Conservation (phyloP, 2,797 vertebrate genomes). For the Stomatorhinus walkeri region DNA sequence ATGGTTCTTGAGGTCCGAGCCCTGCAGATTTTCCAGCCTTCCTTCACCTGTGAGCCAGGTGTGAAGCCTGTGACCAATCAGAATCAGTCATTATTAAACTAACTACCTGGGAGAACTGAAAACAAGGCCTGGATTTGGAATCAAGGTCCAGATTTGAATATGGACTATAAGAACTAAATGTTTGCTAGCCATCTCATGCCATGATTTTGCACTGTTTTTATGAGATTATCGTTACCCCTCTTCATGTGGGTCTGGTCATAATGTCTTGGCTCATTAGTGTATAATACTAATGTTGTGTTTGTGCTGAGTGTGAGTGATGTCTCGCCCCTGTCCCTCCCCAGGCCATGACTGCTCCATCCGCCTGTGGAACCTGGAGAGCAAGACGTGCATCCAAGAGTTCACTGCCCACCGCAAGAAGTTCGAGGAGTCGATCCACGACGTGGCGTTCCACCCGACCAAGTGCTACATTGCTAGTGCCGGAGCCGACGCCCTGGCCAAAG, state of each 20-base stretch:
- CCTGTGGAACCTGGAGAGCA: slow-evolving; percentile 96
- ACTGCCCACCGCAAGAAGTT: slow-evolving; percentile 97
- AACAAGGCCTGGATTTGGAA: too few species aligned
- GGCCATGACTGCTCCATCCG: slow-evolving; percentile 98
- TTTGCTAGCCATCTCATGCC: not conserved
- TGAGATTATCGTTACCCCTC: not conserved
- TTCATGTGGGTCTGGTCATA: not conserved
- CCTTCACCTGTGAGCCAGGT: too few species aligned
- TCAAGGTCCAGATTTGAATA: too few species aligned
- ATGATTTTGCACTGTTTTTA: not conserved
- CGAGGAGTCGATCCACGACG: slow-evolving; percentile 93
- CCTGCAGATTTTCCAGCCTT: too few species aligned
- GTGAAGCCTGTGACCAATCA: too few species aligned
- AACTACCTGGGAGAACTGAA: too few species aligned
- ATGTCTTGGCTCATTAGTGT: not conserved
- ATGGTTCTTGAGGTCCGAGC: too few species aligned
- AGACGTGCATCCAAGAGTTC: slow-evolving; percentile 98
- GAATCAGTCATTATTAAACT: too few species aligned
- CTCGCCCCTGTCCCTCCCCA: slow-evolving; percentile 12
- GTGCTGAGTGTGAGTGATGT: not conserved
- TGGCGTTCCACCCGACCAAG: slow-evolving; percentile 95
- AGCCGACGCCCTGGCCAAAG: slow-evolving; percentile 93
- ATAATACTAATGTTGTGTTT: not conserved
- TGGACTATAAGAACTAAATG: not conserved
- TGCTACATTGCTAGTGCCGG: slow-evolving; percentile 97